phyloP scores from a whole-genome alignment of 2,797 vertebrate species.

The Tangara arthus region DNA sequence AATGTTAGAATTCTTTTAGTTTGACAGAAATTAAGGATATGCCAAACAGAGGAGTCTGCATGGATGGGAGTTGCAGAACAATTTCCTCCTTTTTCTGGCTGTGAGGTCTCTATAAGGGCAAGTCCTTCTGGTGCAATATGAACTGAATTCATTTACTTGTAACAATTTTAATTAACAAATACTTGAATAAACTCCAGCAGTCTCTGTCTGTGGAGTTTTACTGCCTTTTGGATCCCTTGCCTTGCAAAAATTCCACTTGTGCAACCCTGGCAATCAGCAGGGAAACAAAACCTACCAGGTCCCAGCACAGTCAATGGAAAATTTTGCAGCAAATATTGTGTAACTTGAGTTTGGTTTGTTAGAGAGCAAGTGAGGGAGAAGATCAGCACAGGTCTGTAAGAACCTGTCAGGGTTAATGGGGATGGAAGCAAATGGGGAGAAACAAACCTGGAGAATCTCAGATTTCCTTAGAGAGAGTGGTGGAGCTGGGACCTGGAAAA shows the following conservation, averaged over 20 bases:
- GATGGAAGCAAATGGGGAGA: not conserved
- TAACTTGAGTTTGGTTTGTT: not conserved
- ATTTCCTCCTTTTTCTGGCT: not conserved
- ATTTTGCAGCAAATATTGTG: not conserved
- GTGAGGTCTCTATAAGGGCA: not conserved
- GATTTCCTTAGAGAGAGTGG: rapidly evolving
- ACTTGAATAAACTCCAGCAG: not conserved
- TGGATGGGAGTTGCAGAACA: slow-evolving; percentile 3
- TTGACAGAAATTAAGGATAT: slow-evolving; percentile 46
- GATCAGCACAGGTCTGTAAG: not conserved
- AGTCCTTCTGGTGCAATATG: not conserved
- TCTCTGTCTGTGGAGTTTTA: not conserved
- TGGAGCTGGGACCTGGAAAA: not conserved
- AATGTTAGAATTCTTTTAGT: slow-evolving; percentile 33
- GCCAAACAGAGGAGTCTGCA: slow-evolving; percentile 35
- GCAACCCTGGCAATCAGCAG: not conserved
- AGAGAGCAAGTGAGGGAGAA: not conserved
- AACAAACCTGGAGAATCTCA: not conserved
- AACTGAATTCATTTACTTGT: not conserved
- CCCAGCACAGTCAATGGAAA: not conserved
- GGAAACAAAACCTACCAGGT: not conserved
- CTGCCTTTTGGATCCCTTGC: not conserved
- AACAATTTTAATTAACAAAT: slow-evolving; percentile 7
- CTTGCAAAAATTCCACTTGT: not conserved
- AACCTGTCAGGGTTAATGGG: not conserved